A percentile compares a stretch with the other conserved stretches of the same genome.
phyloP scores from a whole-genome alignment of 1,140 invertebrate genomes.

The Microplitis demolitor region DNA sequence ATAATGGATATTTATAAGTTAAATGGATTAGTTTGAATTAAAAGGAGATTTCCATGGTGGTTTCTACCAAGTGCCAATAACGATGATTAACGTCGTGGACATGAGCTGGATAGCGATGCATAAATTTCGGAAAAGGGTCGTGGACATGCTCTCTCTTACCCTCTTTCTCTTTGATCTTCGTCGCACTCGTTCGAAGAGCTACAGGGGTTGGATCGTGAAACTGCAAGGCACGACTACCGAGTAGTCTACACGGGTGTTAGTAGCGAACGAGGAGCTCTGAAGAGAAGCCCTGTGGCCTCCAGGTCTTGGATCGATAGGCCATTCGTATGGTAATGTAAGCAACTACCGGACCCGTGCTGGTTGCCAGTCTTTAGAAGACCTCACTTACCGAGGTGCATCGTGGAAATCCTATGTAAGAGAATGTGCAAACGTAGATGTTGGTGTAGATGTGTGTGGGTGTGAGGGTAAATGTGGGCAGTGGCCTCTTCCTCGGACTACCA shows the following conservation, averaged over 20 bases:
- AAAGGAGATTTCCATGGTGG: neutral
- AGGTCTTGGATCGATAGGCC: constrained; percentile 35
- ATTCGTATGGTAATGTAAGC: constrained; percentile 41
- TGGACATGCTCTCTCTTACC: neutral
- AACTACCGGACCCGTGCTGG: constrained; percentile 36
- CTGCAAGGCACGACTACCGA: constrained; percentile 1
- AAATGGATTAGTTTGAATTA: neutral
- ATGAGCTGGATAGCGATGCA: constrained; percentile 24
- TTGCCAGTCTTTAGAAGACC: constrained; percentile 29
- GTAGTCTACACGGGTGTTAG: neutral
- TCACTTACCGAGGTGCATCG: neutral
- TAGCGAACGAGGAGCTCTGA: constrained; percentile 14
- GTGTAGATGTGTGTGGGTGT: no score
- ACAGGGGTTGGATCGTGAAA: no score
- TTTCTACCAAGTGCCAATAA: constrained; percentile 46
- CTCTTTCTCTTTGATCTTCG: no score
- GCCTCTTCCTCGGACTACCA: no score
- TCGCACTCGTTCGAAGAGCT: neutral
- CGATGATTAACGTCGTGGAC: constrained; percentile 52
- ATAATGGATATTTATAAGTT: neutral
- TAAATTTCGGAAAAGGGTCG: constrained; percentile 21
- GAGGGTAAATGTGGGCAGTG: no score
- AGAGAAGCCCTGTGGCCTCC: constrained; percentile 18
- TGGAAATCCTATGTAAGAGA: neutral
- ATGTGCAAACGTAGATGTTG: neutral